Evolutionary conservation across 2,888 invertebrate species (phyloP), one percentile per base, ranked within the genome.

Genomic region (Torymus auratus): DNA sequence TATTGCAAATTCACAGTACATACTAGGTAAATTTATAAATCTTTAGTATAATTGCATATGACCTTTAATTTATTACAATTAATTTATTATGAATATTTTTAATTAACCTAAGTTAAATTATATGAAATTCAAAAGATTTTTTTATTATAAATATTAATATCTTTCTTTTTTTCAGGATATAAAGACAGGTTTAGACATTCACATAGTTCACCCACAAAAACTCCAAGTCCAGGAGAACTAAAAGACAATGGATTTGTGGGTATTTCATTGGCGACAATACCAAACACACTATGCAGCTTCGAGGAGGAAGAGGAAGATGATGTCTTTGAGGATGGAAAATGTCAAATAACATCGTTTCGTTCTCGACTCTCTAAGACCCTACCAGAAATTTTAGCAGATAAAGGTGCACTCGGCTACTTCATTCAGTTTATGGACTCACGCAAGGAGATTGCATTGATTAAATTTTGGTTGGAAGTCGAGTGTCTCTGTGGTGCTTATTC

Each of bases 381-480:
- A 81, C 91, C 93, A 80, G 95, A 97, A 87, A 94, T 96, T 84
- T 92, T 98, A 15, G 91, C 93, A 41, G 96, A 97, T 90, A 95
- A 95, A 88, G 94, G 94, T 88, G 96, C 96, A 77, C 92, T 97
- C 41, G 94, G 95, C 67, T 96, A 96, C 91, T 96, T 98, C 89
- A 93, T 96, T 76, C 96, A 97, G 87, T 98, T 94, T 91, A 94
- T 98, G 94, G 96, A 97, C 87, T 92, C 94, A n/a, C 93, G 94
- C 83, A 94, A 94, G 78, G 93, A 94, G 75, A 91, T 94, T 76
- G 91, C 93, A 20, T 91, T 95, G 53, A 93, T 96, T 1, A 94
- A 94, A 89, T 95, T 96, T 89, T 96, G 95, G 94, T 89, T 96
- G 83, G 96, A 96, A 86, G 93, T 95, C 64, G 95, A 96, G 87